These are phyloP conservation scores for Picus viridis DNA, from an alignment of 2,797 vertebrate species.

Conservation along the genomic window DNA sequence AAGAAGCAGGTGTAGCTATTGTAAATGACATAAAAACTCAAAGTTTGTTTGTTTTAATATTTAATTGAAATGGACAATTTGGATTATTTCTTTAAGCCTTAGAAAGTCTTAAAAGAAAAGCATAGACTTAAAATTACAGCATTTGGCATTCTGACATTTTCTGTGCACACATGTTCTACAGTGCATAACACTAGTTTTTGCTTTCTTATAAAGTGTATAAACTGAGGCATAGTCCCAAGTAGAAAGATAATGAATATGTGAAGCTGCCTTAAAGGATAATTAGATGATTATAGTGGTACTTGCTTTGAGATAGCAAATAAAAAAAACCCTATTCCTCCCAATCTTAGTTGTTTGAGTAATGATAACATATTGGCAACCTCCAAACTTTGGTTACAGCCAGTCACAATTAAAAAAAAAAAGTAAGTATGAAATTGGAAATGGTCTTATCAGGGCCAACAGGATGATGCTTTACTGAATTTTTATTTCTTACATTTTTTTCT, in stretches of 20 bases:
- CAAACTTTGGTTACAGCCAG: slow-evolving; percentile 55
- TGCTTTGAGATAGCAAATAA: slow-evolving; percentile 81
- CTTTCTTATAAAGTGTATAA: slow-evolving; percentile 46
- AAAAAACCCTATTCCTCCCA: slow-evolving; percentile 73
- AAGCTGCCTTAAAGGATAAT: slow-evolving; percentile 76
- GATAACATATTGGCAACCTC: slow-evolving; percentile 64
- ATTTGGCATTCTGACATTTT: neutral
- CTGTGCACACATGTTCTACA: neutral
- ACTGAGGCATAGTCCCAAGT: slow-evolving; percentile 33
- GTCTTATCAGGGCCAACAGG: neutral
- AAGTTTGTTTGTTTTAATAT: neutral
- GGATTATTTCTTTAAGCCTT: slow-evolving; percentile 4
- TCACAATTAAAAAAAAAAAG: neutral
- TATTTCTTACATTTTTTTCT: neutral
- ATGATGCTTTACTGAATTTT: neutral
- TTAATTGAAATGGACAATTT: neutral
- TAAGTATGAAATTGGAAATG: neutral
- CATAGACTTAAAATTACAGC: neutral
- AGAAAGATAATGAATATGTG: slow-evolving; percentile 59
- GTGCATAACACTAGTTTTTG: slow-evolving; percentile 50
- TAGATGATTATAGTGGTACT: slow-evolving; percentile 75
- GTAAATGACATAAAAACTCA: neutral
- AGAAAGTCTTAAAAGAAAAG: neutral
- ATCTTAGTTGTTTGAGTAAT: slow-evolving; percentile 77
- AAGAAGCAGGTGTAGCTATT: neutral